Evolutionary conservation across 2,797 vertebrate genomes (phyloP), one percentile per base, ranked within the genome.

Genomic region (Austrolebias charrua): DNA sequence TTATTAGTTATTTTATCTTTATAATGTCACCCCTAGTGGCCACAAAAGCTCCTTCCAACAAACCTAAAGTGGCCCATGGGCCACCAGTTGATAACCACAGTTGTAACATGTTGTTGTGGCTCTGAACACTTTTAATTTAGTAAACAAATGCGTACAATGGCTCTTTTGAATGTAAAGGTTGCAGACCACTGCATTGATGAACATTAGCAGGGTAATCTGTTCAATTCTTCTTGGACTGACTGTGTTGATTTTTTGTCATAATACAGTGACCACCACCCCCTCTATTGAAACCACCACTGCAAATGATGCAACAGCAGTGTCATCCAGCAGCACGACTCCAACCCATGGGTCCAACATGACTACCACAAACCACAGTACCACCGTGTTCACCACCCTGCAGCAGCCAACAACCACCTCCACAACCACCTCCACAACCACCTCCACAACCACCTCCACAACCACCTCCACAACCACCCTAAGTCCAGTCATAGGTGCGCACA

Each of bases 401-500:
- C 44, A 71, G 52, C 69, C 71, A 20, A 43, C 14, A 0, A 10
- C 0, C 12, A 69, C 80, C 15, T 31, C 24, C 24, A n/a, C n/a
- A n/a, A n/a, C n/a, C n/a, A n/a, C n/a, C n/a, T n/a, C n/a, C n/a
- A n/a, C n/a, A n/a, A n/a, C n/a, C 10, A 19, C 12, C 14, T 78
- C 72, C 10, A 67, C 86, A 12, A 4, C 62, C 50, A 46, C 31
- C 2, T n/a, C n/a, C n/a, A n/a, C n/a, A n/a, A n/a, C n/a, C 10
- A 19, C 12, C 14, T 78, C 72, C 10, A 67, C 86, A 12, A 4
- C 62, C 50, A 46, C 31, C 2, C 59, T 24, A 0, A 19, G 8
- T 38, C 69, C 76, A 63, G 24, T 71, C 31, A 60, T 69, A 57
- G 80, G 88, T 91, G 60, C 14, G 83, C 78, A 48, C 12, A 5